Evolutionary conservation across 1,140 invertebrate genomes (phyloP).

Genomic region (Cepaea nemoralis): DNA sequence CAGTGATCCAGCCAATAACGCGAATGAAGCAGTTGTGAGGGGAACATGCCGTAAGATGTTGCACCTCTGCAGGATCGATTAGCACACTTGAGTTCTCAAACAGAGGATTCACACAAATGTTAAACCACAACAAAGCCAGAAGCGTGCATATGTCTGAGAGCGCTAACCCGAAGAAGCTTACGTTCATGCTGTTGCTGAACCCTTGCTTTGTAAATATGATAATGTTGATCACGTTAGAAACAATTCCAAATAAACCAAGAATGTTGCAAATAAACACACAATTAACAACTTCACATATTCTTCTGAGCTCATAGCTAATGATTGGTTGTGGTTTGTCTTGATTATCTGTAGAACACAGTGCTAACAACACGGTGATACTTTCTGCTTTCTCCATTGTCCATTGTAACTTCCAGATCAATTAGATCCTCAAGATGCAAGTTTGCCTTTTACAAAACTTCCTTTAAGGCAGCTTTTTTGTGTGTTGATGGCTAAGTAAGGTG

Average conservation of each 20-base stretch:
- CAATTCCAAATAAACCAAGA: not conserved
- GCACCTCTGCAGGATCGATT: conserved; percentile 4
- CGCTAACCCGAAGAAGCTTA: conserved; percentile 5
- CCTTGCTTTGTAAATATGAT: conserved; percentile 5
- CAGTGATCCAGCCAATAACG: conserved; percentile 26
- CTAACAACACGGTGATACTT: not conserved
- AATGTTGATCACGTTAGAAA: conserved; percentile 18
- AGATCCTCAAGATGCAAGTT: no score
- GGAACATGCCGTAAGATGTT: conserved; percentile 5
- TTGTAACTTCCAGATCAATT: no score
- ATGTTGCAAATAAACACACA: conserved; percentile 17
- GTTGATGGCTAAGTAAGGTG: no score
- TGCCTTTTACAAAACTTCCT: no score
- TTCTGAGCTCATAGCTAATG: not conserved
- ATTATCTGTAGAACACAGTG: not conserved
- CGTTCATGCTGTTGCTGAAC: not conserved
- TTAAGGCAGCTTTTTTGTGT: no score
- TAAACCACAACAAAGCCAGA: conserved; percentile 5
- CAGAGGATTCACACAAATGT: conserved; percentile 15
- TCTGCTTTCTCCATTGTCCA: not conserved
- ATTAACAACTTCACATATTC: not conserved
- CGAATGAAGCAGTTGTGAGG: conserved; percentile 11
- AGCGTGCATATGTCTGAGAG: not conserved
- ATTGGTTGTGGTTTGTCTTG: not conserved
- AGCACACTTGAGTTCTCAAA: not conserved